phyloP scores from a whole-genome alignment of 1,140 invertebrate species.

The Pogonomyrmex barbatus region DNA sequence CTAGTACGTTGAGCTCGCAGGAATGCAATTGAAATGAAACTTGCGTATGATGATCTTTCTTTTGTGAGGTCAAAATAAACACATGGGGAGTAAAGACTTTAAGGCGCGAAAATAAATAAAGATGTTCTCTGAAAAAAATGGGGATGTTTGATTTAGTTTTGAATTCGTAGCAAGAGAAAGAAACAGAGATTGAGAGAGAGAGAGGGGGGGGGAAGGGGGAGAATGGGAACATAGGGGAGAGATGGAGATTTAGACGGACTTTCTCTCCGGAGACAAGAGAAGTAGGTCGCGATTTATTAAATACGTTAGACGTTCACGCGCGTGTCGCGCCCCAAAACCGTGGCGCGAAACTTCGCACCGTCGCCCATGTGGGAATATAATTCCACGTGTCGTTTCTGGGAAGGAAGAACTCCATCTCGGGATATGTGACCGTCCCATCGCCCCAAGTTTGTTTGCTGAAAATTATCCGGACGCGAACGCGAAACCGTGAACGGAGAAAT shows the following conservation, averaged over 20 bases:
- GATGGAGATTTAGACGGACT: conserved; percentile 55
- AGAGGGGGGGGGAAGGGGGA: too few species aligned
- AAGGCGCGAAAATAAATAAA: not conserved
- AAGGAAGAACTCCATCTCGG: not conserved
- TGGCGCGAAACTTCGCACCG: conserved; percentile 35
- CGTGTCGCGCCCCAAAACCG: conserved; percentile 36
- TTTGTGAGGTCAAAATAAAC: not conserved
- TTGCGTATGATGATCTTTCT: not conserved
- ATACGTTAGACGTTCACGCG: conserved; percentile 49
- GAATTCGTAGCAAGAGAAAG: conserved; percentile 38
- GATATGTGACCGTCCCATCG: not conserved
- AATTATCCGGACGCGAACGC: conserved; percentile 32
- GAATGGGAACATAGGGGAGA: conserved; percentile 45
- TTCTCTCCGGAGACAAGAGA: conserved; percentile 57
- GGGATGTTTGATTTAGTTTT: conserved; percentile 31
- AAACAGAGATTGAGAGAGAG: too few species aligned
- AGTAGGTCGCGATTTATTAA: conserved; percentile 71
- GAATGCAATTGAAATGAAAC: not conserved
- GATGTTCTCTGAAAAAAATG: too few species aligned
- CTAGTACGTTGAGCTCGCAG: not conserved
- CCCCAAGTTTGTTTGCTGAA: conserved; percentile 20
- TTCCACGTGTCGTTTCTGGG: conserved; percentile 56
- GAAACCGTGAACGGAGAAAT: conserved; percentile 13
- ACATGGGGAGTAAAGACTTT: not conserved
- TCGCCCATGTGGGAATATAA: conserved; percentile 64